Base-by-base conservation (phyloP, 1,140 invertebrate species). In the Drosophila pseudoobscura region DNA sequence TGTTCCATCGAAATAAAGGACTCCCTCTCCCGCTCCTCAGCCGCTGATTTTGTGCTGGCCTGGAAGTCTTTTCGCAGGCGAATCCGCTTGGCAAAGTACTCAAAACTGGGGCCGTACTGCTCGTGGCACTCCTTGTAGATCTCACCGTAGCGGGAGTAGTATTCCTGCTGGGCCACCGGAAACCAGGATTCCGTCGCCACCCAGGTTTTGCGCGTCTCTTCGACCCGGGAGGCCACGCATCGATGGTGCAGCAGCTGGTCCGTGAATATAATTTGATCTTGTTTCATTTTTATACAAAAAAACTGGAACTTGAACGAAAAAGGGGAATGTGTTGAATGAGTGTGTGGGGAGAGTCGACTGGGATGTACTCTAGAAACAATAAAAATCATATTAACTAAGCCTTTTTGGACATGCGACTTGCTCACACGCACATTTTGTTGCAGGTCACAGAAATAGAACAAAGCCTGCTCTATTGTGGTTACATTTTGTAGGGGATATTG, bases 41-140 rank as follows among this genome's bases (percentile, higher is more conserved):
- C 11, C 0, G 47, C 6, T 0, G 6, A 1, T 1, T 22, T 8
- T 2, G 43, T 20, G 4, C n/a, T 17, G 6, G 3, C 1, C 6
- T 2, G 13, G 9, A 29, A 56, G 17, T 8, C 8, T 7, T 45
- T 29, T 11, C 53, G 22, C 17, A 74, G 20, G 1, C 59, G 69
- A 26, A 52, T 63, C 6, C 35, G 7, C 5, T 39, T 35, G 0
- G 80, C 70, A 6, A 66, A 83, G 7, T 45, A 57, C 13, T 47
- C 49, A 4, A 70, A 83, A 0, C 51, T n/a, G 5, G 59, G 31
- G 0, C 79, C 79, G 17, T 65, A 82, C 1, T 47, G 43, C 0
- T 46, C 11, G 1, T 62, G 1, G 7, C 69, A 60, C 2, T 84
- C 80, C 3, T 29, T 43, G 6, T 78, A 83, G 22, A 82, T 22